Evolutionary conservation across 2,888 invertebrate genomes (phyloP), one percentile per base, ranked within the genome.

Genomic region (Hipparchia semele): DNA sequence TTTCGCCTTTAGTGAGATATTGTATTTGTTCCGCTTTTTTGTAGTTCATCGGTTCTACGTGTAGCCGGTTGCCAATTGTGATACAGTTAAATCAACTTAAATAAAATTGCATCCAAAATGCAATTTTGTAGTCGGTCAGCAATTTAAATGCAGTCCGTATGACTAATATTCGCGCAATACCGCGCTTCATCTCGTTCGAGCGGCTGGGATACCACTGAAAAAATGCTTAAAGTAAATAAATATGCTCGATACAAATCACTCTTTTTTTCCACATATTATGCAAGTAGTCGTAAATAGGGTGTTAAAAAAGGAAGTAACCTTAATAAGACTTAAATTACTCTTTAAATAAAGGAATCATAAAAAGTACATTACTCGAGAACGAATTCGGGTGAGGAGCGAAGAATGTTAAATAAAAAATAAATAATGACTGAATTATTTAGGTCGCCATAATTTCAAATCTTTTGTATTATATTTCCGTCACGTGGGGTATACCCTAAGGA

Each of bases 321-420:
- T 68, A 58, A 56, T 56, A 13, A 49, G 58, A 82, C 85, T 86
- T 87, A 87, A 86, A 85, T 88, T 87, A 85, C 83, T 82, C 76
- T 83, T 80, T 79, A 86, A 86, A 84, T 81, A 85, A 83, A 82
- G 80, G 82, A 80, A 78, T 64, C 76, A 85, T 82, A 88, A 90
- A 90, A 90, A 89, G 86, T 83, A 84, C 85, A 89, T 90, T 89
- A 87, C 76, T 67, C 56, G 82, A 80, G 79, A 81, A 82, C 81
- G 60, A 71, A 65, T 53, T 53, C 58, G 51, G 68, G 69, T 33
- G 59, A 61, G 64, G 59, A 60, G 13, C 33, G 33, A 65, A 53
- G 10, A 59, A 39, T 53, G 53, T 59, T 64, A 49, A 49, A 64
- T 64, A 49, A 49, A 64, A 51, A 6, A n/a, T 45, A 12, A 60